Base-by-base conservation (phyloP, 2,888 invertebrate genomes). In the Ashinkailepas kermadecensis region DNA sequence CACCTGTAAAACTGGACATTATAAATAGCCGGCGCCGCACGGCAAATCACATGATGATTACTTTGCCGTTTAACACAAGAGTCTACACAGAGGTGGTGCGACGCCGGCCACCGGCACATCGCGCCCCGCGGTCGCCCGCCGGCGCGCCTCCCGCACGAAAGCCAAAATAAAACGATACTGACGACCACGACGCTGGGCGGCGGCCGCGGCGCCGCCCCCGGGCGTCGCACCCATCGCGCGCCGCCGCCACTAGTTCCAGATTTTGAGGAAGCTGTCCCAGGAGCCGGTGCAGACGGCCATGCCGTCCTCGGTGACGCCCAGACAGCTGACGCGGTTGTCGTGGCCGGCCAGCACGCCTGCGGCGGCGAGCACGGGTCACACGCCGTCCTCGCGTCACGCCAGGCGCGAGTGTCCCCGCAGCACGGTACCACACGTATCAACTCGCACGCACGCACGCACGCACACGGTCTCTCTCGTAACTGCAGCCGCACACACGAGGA, bases 271-370 rank as follows among this genome's bases (percentile, higher is more conserved):
- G 88, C 97, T 98, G 91, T 99, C 99, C 99, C 99, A 99, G 86
- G 99, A 99, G 88, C 99, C 99, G 87, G 99, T 99, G 89, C 98
- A 98, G 85, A 99, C 98, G 85, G 99, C 99, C 97, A 99, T 99
- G 84, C 99, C 99, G 90, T 99, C 99, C 89, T 99, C 99, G 86
- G 99, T 99, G 82, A 99, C 99, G 86, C 99, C 99, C 88, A 99
- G 92, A 90, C 99, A 99, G 87, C 98, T 98, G 85, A 99, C 99
- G 87, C 99, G 94, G 91, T 99, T 99, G 91, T 99, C 99, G 90
- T 99, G 99, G 81, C 99, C 99, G 87, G 99, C 99, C 85, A 99
- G 91, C 86, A 99, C 99, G 87, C 99, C 94, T 83, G 83, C 23
- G 79, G 64, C 15, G 65, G 39, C 39, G 39, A 39, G 4, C 39